phyloP scores from a whole-genome alignment of 2,888 invertebrate species.

The Mesorhabditis belari region DNA sequence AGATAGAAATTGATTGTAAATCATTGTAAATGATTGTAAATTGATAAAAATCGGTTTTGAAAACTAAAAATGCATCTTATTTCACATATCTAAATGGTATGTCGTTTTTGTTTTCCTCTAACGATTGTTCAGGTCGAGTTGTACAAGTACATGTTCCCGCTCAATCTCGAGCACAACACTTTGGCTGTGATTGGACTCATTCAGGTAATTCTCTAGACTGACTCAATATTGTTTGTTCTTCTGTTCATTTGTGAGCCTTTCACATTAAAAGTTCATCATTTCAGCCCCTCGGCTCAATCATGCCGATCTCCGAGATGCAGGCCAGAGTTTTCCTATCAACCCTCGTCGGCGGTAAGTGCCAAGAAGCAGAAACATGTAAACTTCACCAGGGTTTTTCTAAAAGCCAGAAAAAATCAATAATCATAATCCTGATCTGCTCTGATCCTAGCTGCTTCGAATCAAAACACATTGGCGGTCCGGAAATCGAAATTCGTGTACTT shows the following conservation, averaged over 20 bases:
- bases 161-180: constrained; percentile 51
- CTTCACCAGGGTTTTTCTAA: too few relatives aligned
- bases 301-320: constrained; percentile 57
- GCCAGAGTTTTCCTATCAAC: constrained; percentile 39
- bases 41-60: not conserved
- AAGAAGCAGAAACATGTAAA: constrained; percentile 7
- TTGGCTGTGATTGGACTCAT: constrained; percentile 55
- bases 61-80: too few relatives aligned
- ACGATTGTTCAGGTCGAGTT: constrained; percentile 33
- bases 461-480: too few relatives aligned
- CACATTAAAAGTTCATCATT: too few relatives aligned
- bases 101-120: too few relatives aligned
- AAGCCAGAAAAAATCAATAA: too few relatives aligned
- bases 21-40: not conserved
- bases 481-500: too few relatives aligned
- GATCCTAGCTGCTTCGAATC: too few relatives aligned
- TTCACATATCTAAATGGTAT: too few relatives aligned
- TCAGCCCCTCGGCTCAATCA: constrained; percentile 56
- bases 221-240: not conserved
- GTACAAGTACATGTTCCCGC: constrained; percentile 56
- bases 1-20: not conserved
- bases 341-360: constrained; percentile 47
- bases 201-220: constrained; percentile 2
- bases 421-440: too few relatives aligned
- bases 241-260: not conserved